Evolutionary conservation across 1,140 invertebrate species (phyloP).

Genomic region (Conus betulinus): DNA sequence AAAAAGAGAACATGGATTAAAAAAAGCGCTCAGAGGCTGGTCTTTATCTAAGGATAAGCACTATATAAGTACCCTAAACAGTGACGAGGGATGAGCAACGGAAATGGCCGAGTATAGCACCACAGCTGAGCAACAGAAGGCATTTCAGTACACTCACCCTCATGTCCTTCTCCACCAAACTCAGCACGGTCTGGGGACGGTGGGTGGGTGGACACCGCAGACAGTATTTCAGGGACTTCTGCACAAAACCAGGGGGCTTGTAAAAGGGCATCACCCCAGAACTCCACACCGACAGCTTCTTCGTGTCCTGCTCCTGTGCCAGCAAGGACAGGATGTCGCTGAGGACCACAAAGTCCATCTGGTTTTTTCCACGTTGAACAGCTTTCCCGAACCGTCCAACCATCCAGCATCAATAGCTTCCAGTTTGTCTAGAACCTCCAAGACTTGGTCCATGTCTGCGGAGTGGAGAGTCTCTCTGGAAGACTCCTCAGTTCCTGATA

Average conservation of each 20-base stretch:
- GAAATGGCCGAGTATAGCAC: too few species aligned
- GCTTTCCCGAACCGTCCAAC: background rate
- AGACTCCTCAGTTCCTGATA: too few species aligned
- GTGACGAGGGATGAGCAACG: too few species aligned
- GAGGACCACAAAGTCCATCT: background rate
- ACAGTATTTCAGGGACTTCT: background rate
- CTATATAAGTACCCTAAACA: too few species aligned
- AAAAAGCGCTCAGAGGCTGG: too few species aligned
- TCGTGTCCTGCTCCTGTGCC: background rate
- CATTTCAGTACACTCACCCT: background rate
- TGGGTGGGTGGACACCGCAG: conserved; percentile 11
- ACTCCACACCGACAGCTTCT: conserved; percentile 15
- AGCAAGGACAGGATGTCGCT: conserved; percentile 13
- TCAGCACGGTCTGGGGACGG: conserved; percentile 8
- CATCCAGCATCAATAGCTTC: conserved; percentile 10
- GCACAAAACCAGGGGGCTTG: background rate
- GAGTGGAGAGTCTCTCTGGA: background rate
- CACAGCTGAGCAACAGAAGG: too few species aligned
- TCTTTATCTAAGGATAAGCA: too few species aligned
- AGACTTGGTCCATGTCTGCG: background rate
- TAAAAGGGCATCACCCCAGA: background rate
- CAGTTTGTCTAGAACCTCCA: background rate
- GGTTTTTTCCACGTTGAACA: conserved; percentile 22
- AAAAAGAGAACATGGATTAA: background rate
- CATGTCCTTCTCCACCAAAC: conserved; percentile 5